These are phyloP conservation scores for Peromyscus maniculatus DNA, from an alignment of 2,113 vertebrate genomes.

Conservation along the genomic window DNA sequence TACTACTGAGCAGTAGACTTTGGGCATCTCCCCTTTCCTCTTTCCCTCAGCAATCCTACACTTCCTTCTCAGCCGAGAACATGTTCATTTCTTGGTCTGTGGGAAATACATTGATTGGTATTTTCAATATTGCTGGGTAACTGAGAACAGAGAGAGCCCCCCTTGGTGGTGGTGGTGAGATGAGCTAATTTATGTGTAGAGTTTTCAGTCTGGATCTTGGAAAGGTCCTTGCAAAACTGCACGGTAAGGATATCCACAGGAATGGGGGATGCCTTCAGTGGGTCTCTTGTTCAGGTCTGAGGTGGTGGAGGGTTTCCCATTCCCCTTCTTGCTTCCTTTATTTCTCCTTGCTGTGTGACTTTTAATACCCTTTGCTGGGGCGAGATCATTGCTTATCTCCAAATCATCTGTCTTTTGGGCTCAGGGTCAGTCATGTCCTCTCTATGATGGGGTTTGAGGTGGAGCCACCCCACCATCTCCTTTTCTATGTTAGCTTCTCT, in stretches of 20 bases:
- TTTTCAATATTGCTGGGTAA: conserved; percentile 29
- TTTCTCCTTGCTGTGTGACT: neutral
- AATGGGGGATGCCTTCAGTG: neutral
- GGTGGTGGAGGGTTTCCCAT: neutral
- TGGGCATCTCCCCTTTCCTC: neutral
- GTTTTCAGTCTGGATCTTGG: neutral
- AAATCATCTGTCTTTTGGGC: neutral
- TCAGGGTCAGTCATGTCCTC: neutral
- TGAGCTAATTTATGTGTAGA: neutral
- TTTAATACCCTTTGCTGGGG: neutral
- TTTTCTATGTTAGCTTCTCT: neutral
- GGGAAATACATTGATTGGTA: neutral
- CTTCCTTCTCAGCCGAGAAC: neutral
- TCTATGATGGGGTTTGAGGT: neutral
- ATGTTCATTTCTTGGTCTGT: conserved; percentile 31
- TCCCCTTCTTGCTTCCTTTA: neutral
- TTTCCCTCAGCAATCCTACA: neutral
- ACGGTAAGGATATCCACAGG: neutral
- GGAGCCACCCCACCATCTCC: neutral
- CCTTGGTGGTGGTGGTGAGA: neutral
- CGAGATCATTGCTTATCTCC: neutral
- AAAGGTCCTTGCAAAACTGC: neutral
- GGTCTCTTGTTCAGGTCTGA: neutral
- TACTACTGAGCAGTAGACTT: neutral
- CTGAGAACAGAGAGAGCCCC: neutral